These are phyloP conservation scores for Cryptocephalus moraei DNA, from an alignment of 2,888 invertebrate genomes.

Conservation along the genomic window DNA sequence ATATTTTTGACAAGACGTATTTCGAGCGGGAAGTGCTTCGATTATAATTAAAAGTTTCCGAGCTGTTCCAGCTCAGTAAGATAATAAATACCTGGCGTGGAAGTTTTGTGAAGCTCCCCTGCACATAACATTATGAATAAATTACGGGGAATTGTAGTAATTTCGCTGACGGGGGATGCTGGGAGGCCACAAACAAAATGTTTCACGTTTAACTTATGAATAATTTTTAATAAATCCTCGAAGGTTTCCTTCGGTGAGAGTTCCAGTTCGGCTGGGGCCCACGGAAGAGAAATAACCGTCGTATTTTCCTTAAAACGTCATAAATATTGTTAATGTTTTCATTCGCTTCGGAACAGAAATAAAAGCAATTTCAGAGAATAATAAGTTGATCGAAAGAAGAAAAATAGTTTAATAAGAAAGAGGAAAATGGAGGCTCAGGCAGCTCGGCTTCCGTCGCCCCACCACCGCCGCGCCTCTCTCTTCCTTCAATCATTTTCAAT, in stretches of 20 bases:
- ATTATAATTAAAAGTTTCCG: conserved; percentile 22
- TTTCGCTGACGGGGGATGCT: conserved; percentile 13
- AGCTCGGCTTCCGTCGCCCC: conserved; percentile 9
- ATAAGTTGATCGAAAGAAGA: conserved; percentile 2
- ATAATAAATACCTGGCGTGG: conserved; percentile 12
- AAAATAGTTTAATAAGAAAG: conserved; percentile 19
- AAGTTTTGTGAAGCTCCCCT: conserved; percentile 12
- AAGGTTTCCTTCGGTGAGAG: no score
- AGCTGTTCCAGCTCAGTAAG: conserved; percentile 7
- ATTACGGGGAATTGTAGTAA: conserved; percentile 17
- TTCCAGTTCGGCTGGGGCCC: no score
- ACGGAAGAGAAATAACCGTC: no score
- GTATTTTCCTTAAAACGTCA: no score
- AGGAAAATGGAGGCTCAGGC: conserved; percentile 14
- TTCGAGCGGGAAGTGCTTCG: conserved; percentile 14
- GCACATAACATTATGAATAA: conserved; percentile 15
- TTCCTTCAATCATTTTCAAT: conserved; percentile 42
- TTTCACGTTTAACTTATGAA: background rate
- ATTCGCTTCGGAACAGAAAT: background rate
- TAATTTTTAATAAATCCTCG: conserved; percentile 4
- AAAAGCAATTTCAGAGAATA: no score
- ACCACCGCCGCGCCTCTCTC: conserved; percentile 17
- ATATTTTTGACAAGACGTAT: conserved; percentile 20
- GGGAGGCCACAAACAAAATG: conserved; percentile 7
- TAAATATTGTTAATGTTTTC: background rate